Conservation (phyloP, 2,888 invertebrate genomes). For the Gasteruption jaculator region DNA sequence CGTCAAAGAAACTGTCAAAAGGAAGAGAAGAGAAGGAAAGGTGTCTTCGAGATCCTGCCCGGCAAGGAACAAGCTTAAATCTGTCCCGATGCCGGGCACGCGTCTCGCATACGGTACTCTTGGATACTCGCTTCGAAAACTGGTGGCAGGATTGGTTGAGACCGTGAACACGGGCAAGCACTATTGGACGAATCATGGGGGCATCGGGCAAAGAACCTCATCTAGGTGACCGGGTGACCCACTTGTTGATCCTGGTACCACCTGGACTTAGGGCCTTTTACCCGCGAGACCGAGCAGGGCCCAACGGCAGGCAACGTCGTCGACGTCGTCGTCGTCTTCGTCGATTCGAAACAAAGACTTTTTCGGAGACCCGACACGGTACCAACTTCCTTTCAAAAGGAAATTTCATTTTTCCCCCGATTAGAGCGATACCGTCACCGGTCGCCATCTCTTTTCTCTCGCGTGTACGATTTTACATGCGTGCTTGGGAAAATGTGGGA, state of each 20-base stretch:
- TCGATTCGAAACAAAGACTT: too few relatives aligned
- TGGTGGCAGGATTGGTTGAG: slow-evolving; percentile 38
- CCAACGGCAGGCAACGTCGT: too few relatives aligned
- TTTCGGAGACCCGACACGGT: too few relatives aligned
- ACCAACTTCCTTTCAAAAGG: too few relatives aligned
- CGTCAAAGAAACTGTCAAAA: slow-evolving; percentile 19
- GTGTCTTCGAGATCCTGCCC: slow-evolving; percentile 36
- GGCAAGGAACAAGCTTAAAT: slow-evolving; percentile 47
- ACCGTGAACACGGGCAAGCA: slow-evolving; percentile 27
- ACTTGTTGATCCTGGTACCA: slow-evolving; percentile 37
- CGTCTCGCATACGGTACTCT: slow-evolving; percentile 29
- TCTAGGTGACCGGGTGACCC: slow-evolving; percentile 50
- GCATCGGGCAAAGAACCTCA: slow-evolving; percentile 46
- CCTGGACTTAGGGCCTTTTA: slow-evolving; percentile 27
- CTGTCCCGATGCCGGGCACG: slow-evolving; percentile 39
- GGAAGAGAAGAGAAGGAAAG: slow-evolving; percentile 14
- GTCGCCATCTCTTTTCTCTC: too few relatives aligned
- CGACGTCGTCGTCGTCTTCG: too few relatives aligned
- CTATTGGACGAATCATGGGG: slow-evolving; percentile 29
- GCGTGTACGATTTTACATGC: too few relatives aligned
- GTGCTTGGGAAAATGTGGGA: too few relatives aligned
- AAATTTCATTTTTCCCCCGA: too few relatives aligned
- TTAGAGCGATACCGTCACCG: too few relatives aligned
- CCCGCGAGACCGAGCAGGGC: too few relatives aligned
- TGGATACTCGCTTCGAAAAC: slow-evolving; percentile 35